Evolutionary conservation across 2,113 vertebrate genomes (phyloP), one percentile per base, ranked within the genome.

Genomic region (Tachysurus vachellii): DNA sequence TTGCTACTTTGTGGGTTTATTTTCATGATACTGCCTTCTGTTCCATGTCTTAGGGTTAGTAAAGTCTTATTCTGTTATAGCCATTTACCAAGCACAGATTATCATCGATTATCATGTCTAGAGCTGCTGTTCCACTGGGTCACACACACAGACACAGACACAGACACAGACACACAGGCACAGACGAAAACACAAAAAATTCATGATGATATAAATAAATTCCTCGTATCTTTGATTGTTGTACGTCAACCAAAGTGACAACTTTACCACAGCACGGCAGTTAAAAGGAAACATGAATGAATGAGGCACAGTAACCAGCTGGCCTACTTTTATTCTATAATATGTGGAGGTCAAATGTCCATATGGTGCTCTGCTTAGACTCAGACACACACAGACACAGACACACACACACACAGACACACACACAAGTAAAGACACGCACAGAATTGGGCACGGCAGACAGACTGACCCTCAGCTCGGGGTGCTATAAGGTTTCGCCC

Each of bases 71-170:
- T 36, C 36, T 36, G 36, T 36, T 36, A 36, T 36, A 36, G 36
- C 36, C 36, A 36, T 36, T 84, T 71, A 71, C 28, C 50, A 71
- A 68, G 28, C 66, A 54, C 44, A 84, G 82, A 84, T 84, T 54
- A 84, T 31, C 17, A 9, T 57, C 85, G 91, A 88, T 94, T 94
- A 93, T 89, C 91, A 84, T 85, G 92, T 93, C 91, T 91, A 88
- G 86, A 88, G 61, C 89, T 86, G 84, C 54, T 87, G 83, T 88
- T 89, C 50, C 83, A 73, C 17, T 47, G 71, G 71, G 71, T 23
- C 71, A 9, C 68, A 73, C 17, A 23, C 36, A 47, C 19, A 23
- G 2, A 47, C 42, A 68, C 61, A 62, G 8, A 26, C 61, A 62
- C 23, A 26, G 26, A 66, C n/a, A 66, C 64, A 66, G n/a, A 28